Percentiles rank a stretch among this genome's conserved stretches.
Conservation (phyloP, 2,113 vertebrate genomes). For the Abramis brama region DNA sequence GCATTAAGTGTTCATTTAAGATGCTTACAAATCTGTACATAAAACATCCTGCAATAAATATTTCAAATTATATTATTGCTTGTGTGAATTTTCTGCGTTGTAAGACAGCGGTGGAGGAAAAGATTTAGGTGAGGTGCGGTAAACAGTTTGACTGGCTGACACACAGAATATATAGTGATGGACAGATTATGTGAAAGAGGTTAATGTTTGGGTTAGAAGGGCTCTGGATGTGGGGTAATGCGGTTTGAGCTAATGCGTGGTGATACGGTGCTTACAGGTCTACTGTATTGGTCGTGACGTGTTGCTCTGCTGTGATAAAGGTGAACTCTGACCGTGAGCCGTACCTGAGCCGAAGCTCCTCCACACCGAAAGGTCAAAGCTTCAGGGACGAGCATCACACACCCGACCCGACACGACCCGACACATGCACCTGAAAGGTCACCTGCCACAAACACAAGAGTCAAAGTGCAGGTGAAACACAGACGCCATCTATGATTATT, state of each 20-base stretch:
- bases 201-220: background rate
- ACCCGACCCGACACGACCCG: no score
- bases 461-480: background rate
- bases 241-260: background rate
- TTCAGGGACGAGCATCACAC: background rate
- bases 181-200: background rate
- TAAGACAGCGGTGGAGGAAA: background rate
- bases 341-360: constrained; percentile 38
- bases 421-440: constrained; percentile 46
- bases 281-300: constrained; percentile 47
- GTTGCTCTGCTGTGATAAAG: constrained; percentile 59
- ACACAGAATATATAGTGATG: background rate
- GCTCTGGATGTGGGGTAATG: background rate
- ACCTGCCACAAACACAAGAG: constrained; percentile 39
- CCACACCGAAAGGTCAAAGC: constrained; percentile 40
- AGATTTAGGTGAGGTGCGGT: background rate
- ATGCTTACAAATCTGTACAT: background rate
- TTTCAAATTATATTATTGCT: background rate
- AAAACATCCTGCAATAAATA: background rate
- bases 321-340: constrained; percentile 68
- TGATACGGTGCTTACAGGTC: constrained; percentile 1
- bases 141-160: background rate
- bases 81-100: background rate
- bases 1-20: background rate
- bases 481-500: background rate